Conservation (phyloP, 2,888 invertebrate species). For the Caenorhabditis sulstoni region DNA sequence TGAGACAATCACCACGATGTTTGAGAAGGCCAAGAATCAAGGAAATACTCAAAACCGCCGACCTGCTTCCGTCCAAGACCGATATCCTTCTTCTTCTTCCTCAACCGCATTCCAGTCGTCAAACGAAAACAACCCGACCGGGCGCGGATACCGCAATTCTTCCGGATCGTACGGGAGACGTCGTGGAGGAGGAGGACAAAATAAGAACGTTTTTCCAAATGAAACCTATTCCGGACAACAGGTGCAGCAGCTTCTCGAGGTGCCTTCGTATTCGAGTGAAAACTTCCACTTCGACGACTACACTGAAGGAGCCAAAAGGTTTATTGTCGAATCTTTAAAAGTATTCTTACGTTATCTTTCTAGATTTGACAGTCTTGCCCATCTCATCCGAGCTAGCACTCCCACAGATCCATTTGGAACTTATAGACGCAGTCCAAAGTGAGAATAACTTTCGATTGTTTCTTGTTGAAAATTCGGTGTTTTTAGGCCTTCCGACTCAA, state of each 20-base stretch:
- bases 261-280: background rate
- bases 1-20: constrained; percentile 23
- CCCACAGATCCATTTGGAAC: constrained; percentile 40
- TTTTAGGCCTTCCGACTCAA: constrained; percentile 22
- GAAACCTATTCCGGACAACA: constrained; percentile 14
- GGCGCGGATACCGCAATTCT: constrained; percentile 33
- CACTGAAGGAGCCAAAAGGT: constrained; percentile 47
- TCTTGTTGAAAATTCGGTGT: too few relatives aligned
- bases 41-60: constrained; percentile 1
- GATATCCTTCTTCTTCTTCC: background rate
- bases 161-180: constrained; percentile 17
- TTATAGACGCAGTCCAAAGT: constrained; percentile 11
- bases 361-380: constrained; percentile 55
- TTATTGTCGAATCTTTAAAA: background rate
- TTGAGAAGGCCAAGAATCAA: constrained; percentile 14
- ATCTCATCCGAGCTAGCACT: constrained; percentile 37
- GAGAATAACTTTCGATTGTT: background rate
- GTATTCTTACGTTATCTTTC: background rate
- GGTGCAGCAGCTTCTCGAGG: background rate
- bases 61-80: constrained; percentile 26
- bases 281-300: constrained; percentile 48
- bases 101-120: background rate
- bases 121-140: background rate
- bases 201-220: constrained; percentile 1
- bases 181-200: background rate